Percentiles rank a stretch among this genome's conserved stretches.
These are phyloP conservation scores for Exaiptasia diaphana DNA, from an alignment of 64 coral and sea anemone genomes.

Conservation along the genomic window DNA sequence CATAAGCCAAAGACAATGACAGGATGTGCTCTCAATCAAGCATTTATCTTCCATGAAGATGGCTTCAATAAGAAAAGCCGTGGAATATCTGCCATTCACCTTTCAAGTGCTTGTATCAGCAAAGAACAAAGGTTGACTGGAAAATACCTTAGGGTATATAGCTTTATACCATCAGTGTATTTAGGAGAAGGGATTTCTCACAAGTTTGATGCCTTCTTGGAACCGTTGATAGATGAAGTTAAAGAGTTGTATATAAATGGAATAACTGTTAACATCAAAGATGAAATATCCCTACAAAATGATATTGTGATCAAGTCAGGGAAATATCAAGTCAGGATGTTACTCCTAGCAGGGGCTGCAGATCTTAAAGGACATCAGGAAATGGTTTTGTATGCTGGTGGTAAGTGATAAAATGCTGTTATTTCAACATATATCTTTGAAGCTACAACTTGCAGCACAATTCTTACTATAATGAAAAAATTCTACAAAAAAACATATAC, in stretches of 20 bases:
- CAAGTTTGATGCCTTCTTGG: constrained; percentile 47
- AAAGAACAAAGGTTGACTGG: constrained; percentile 19
- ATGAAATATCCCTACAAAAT: not conserved
- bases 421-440: not conserved
- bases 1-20: constrained; percentile 15
- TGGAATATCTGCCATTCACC: constrained; percentile 33
- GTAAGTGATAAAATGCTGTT: not conserved
- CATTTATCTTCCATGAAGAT: constrained; percentile 53
- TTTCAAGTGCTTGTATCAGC: constrained; percentile 32
- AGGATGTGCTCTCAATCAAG: constrained; percentile 17
- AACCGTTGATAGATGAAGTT: constrained; percentile 40
- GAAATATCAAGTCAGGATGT: constrained; percentile 24
- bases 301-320: not conserved
- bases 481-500: constrained; percentile 3
- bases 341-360: constrained; percentile 15
- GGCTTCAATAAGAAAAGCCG: constrained; percentile 60
- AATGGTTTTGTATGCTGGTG: constrained; percentile 39
- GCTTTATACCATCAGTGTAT: constrained; percentile 24
- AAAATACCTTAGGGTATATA: constrained; percentile 34
- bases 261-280: not conserved
- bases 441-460: not conserved
- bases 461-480: not conserved
- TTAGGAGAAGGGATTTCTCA: constrained; percentile 35
- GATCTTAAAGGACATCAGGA: constrained; percentile 40
- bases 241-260: constrained; percentile 40